Base-by-base conservation (phyloP, 2,797 vertebrate species). In the Tolypeutes matacus region DNA sequence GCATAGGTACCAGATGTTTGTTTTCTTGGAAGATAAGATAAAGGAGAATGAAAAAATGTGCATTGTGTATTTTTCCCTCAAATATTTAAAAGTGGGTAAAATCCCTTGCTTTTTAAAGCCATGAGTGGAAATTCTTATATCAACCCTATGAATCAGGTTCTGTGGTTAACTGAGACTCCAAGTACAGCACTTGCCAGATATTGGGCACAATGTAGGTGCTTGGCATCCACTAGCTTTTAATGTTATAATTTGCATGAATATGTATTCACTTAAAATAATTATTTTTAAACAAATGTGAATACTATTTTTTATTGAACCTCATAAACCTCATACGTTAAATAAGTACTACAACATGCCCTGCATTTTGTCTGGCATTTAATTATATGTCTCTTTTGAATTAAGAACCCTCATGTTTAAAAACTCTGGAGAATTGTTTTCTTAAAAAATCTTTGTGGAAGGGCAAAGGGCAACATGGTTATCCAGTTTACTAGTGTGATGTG, bases 321-420 rank as follows among this genome's bases (percentile, higher is more conserved):
- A 23, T 80, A 73, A 70, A 49, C 21, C 58, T 89, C 17, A 58
- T 89, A 80, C 80, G 85, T 94, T 65, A 78, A 86, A 70, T 36
- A 77, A 92, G 60, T 21, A 20, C 76, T 34, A 13, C 49, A 64
- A 9, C 60, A 56, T 60, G 25, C 15, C 29, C 73, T 76, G 21
- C 13, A 81, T 86, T 81, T 90, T 72, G 60, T 70, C n/a, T 49
- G 65, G 39, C 69, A 49, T 96, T 93, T 86, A 65, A 65, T 86
- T 87, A 73, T 29, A 20, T 51, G 51, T 91, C 60, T 93, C 62
- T 53, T 95, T 96, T 65, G 64, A 73, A 87, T 91, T 77, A 86
- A 62, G 62, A 76, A 76, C 49, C 21, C 3, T 86, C 20, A 31
- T 80, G 62, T 15, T 94, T 84, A 60, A 80, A 78, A 86, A 23